Percentiles rank a stretch among this genome's conserved stretches.
phyloP scores from a whole-genome alignment of 2,113 vertebrate species.

The Stegastes partitus region DNA sequence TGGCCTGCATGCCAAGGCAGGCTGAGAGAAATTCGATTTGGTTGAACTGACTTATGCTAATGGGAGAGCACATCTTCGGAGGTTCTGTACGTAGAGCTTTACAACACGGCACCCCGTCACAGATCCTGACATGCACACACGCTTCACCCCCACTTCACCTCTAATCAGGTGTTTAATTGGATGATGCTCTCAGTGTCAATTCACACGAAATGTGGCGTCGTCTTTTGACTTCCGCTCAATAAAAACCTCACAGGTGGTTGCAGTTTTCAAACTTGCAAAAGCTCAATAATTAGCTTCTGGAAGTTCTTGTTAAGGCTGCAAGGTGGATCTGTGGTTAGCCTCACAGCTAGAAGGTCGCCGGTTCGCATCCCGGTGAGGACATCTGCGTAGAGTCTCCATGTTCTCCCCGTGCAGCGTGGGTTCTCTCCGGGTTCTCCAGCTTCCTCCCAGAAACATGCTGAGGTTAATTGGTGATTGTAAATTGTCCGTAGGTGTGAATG shows the following conservation, averaged over 20 bases:
- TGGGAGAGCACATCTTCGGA: background rate
- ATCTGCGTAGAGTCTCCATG: too few relatives aligned
- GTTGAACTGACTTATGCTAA: background rate
- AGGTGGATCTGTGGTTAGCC: too few relatives aligned
- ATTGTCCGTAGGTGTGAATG: too few relatives aligned
- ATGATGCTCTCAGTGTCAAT: slow-evolving; percentile 25
- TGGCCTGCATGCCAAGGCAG: background rate
- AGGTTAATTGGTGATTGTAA: too few relatives aligned
- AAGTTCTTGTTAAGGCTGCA: too few relatives aligned
- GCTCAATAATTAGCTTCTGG: too few relatives aligned
- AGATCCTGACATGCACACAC: slow-evolving; percentile 12
- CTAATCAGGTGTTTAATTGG: slow-evolving; percentile 57
- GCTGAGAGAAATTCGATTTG: slow-evolving; percentile 17
- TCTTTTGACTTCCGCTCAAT: slow-evolving; percentile 7
- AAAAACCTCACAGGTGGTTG: background rate
- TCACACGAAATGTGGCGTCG: slow-evolving; percentile 14
- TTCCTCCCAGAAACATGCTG: too few relatives aligned
- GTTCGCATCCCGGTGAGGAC: too few relatives aligned
- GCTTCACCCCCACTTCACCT: background rate
- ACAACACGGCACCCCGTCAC: background rate
- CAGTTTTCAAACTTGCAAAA: too few relatives aligned
- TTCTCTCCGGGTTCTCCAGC: too few relatives aligned
- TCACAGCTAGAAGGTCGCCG: too few relatives aligned
- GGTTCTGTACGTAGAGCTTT: background rate
- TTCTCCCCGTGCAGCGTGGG: too few relatives aligned